These are phyloP conservation scores for Pimephales promelas DNA, from an alignment of 2,113 vertebrate genomes.

Conservation along the genomic window DNA sequence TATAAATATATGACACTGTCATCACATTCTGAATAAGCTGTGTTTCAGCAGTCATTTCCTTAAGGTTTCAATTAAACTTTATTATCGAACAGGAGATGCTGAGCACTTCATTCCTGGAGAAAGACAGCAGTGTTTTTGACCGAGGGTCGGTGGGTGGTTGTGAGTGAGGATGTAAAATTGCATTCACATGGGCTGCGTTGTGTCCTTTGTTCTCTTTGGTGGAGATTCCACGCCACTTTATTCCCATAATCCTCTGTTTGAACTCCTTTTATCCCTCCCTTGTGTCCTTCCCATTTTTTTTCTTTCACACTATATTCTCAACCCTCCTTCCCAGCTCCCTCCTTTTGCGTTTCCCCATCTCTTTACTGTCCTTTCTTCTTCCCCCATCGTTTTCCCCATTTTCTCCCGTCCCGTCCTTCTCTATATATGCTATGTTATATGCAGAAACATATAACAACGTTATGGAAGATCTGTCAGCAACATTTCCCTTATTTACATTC, in stretches of 20 bases:
- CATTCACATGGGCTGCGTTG: neutral
- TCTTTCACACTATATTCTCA: slow-evolving; percentile 12
- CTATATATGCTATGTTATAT: too few species aligned
- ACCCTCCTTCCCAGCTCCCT: slow-evolving; percentile 26
- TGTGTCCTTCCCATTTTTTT: neutral
- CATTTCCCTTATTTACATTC: slow-evolving; percentile 12
- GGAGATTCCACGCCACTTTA: neutral
- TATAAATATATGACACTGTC: too few species aligned
- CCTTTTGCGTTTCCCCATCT: neutral
- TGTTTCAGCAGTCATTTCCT: neutral
- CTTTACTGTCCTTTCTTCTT: neutral
- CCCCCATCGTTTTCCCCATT: neutral
- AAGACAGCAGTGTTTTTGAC: slow-evolving; percentile 15
- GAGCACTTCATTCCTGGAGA: neutral
- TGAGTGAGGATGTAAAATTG: slow-evolving; percentile 20
- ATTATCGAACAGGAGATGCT: slow-evolving; percentile 5
- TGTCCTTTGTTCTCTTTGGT: slow-evolving; percentile 11
- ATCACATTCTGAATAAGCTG: neutral
- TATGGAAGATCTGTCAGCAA: slow-evolving; percentile 1
- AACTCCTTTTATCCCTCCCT: neutral
- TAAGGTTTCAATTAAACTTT: slow-evolving; percentile 12
- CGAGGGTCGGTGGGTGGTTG: neutral
- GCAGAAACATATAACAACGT: neutral
- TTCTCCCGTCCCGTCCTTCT: neutral
- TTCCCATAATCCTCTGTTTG: slow-evolving; percentile 22